Evolutionary conservation across 2,888 invertebrate species (phyloP).

Genomic region (Tenthredo distinguenda): DNA sequence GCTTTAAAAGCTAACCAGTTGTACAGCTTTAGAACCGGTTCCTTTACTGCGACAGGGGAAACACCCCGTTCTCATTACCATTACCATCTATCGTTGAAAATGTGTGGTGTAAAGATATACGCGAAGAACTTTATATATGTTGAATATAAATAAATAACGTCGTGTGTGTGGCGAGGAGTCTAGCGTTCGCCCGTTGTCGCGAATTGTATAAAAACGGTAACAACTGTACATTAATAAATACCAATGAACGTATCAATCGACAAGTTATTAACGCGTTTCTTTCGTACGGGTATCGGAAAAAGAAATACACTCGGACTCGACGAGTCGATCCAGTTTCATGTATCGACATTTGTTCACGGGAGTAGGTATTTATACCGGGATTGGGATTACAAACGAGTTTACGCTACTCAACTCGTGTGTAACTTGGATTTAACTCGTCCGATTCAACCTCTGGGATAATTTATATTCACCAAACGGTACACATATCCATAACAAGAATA

Average conservation of each 20-base stretch:
- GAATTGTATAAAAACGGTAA: background rate
- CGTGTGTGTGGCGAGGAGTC: background rate
- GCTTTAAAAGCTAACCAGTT: slow-evolving; percentile 68
- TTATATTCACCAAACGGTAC: background rate
- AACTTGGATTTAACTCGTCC: background rate
- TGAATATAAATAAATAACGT: background rate
- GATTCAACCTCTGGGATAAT: background rate
- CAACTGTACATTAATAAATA: slow-evolving; percentile 8
- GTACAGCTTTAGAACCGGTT: slow-evolving; percentile 71
- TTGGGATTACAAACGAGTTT: background rate
- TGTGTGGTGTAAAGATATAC: background rate
- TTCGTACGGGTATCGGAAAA: background rate
- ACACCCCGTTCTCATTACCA: slow-evolving; percentile 47
- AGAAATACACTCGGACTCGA: background rate
- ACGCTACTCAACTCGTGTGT: background rate
- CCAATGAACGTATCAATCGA: slow-evolving; percentile 9
- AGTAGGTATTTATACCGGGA: background rate
- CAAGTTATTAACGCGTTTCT: slow-evolving; percentile 9
- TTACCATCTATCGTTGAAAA: background rate
- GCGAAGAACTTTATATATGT: background rate
- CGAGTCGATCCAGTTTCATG: background rate
- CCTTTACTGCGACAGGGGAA: slow-evolving; percentile 46
- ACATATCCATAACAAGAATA: background rate
- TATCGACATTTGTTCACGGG: background rate
- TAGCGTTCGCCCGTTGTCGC: background rate